Conservation (phyloP, 2,113 vertebrate species). For the Cygnus buccinator region DNA sequence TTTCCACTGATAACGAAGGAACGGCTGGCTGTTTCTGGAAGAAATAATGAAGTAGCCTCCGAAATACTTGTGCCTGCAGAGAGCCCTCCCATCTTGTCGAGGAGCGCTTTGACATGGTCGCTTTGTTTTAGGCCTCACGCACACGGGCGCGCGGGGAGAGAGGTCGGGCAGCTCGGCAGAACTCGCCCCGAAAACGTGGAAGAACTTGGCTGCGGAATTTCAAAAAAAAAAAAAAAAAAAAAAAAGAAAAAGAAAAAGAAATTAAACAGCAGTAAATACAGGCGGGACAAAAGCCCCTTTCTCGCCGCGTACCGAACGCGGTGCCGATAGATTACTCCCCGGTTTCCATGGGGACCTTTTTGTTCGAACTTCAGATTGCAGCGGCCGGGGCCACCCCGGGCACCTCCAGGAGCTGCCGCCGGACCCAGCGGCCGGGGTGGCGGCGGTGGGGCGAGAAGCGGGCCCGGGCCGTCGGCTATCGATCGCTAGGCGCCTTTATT, state of each 20-base stretch:
- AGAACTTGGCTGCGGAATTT: neutral
- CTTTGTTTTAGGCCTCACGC: constrained; percentile 71
- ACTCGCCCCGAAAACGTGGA: neutral
- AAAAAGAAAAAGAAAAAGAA: constrained; percentile 1
- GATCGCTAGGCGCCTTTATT: neutral
- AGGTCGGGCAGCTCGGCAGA: neutral
- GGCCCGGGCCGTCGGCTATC: neutral
- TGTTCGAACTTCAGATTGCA: constrained; percentile 62
- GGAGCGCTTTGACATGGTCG: neutral
- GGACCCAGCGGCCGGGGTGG: neutral
- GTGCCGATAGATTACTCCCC: constrained; percentile 74
- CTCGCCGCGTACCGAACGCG: constrained; percentile 53
- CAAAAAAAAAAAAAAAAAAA: constrained; percentile 47
- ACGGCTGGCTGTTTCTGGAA: neutral
- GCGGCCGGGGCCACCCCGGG: constrained; percentile 36
- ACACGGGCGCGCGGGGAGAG: neutral
- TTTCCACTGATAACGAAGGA: neutral
- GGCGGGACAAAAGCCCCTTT: constrained; percentile 66
- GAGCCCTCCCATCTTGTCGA: neutral
- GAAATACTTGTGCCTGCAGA: neutral
- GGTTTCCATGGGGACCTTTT: constrained; percentile 82
- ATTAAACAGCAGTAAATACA: constrained; percentile 69
- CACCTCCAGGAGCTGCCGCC: constrained; percentile 4
- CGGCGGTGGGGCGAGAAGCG: neutral
- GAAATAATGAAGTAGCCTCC: neutral